These are phyloP conservation scores for Bhutanitis thaidina DNA, from an alignment of 2,888 invertebrate species.

Conservation along the genomic window DNA sequence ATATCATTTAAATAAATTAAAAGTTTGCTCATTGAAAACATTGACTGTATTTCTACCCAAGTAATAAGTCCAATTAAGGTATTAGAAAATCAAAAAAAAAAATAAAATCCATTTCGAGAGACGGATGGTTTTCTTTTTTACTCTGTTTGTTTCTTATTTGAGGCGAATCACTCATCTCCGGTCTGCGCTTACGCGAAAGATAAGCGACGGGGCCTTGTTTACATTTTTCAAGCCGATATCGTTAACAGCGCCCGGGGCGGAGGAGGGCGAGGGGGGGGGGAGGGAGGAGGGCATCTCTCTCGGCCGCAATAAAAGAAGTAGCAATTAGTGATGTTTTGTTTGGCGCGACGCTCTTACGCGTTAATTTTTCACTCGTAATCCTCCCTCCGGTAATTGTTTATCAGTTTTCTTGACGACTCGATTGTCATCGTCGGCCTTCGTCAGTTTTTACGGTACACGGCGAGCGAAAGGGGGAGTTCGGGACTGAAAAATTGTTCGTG, in stretches of 20 bases:
- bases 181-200: conserved; percentile 29
- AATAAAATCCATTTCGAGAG: too few species aligned
- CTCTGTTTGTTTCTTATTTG: conserved; percentile 39
- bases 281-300: conserved; percentile 28
- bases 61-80: too few species aligned
- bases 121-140: conserved; percentile 16
- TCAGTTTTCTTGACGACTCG: conserved; percentile 28
- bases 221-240: conserved; percentile 38
- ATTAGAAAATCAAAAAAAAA: too few species aligned
- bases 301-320: conserved; percentile 36
- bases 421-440: conserved; percentile 27
- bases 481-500: conserved; percentile 18
- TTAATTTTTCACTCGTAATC: conserved; percentile 38
- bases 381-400: conserved; percentile 31
- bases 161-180: conserved; percentile 34
- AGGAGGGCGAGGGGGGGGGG: too few species aligned
- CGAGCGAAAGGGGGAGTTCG: conserved; percentile 11
- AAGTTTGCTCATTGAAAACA: too few species aligned
- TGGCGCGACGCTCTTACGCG: conserved; percentile 23
- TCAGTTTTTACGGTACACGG: conserved; percentile 23
- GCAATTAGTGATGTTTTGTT: conserved; percentile 42
- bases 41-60: too few species aligned
- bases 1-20: too few species aligned
- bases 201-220: conserved; percentile 34
- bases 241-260: conserved; percentile 23